These are phyloP conservation scores for Callyntrura sp. DNA, from an alignment of 2,888 invertebrate genomes.

Conservation along the genomic window DNA sequence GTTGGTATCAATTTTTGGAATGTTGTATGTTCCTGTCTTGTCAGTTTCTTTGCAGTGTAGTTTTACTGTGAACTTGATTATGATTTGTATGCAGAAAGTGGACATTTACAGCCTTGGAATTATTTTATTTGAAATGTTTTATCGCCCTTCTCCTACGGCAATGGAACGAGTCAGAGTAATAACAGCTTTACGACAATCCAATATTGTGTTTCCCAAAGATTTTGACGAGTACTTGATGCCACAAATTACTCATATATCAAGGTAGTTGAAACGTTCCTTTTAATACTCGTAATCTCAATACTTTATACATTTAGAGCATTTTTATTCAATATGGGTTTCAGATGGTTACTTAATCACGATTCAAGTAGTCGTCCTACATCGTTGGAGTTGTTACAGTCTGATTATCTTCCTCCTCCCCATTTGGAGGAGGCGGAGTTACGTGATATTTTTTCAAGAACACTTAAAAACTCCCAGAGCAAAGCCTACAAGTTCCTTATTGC, in stretches of 20 bases:
- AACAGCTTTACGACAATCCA: conserved; percentile 89
- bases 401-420: conserved; percentile 93
- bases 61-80: too few relatives aligned
- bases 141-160: conserved; percentile 92
- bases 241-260: conserved; percentile 88
- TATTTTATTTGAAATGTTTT: conserved; percentile 98
- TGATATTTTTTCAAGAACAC: conserved; percentile 92
- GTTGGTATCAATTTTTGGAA: too few relatives aligned
- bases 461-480: conserved; percentile 93
- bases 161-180: conserved; percentile 96
- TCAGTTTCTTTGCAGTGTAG: too few relatives aligned
- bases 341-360: conserved; percentile 94
- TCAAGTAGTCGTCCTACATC: conserved; percentile 93
- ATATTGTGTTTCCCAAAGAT: conserved; percentile 90
- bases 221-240: conserved; percentile 88
- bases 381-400: conserved; percentile 92
- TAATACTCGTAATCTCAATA: background rate
- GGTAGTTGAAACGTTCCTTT: conserved; percentile 85
- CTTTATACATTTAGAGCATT: too few relatives aligned
- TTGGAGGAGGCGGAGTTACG: conserved; percentile 95
- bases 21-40: too few relatives aligned
- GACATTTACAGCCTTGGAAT: conserved; percentile 95
- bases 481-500: conserved; percentile 90
- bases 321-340: conserved; percentile 83
- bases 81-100: conserved; percentile 92